Base-by-base conservation (phyloP, 2,797 vertebrate genomes). In the Parambassis ranga region DNA sequence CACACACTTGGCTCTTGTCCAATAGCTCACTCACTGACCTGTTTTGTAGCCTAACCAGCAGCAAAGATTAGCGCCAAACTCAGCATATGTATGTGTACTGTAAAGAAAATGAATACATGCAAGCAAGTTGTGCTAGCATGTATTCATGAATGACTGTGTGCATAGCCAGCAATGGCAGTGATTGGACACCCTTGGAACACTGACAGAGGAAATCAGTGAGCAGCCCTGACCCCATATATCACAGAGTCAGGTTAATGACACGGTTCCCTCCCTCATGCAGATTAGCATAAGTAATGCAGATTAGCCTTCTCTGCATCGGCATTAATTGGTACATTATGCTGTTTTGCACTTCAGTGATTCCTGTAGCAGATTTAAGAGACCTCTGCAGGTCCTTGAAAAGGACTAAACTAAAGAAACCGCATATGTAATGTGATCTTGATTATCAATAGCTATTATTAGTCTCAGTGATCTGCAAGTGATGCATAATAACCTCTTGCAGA, bases 251-350 rank as follows among this genome's bases (percentile, higher is more conserved):
- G 42, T 77, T 82, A 86, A 85, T 66, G 77, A 71, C 71, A 76
- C 14, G 27, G 42, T 66, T 70, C 53, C 43, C 46, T 74, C 33
- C 43, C 64, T 50, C 16, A 1, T 68, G 63, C 33, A 72, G 51
- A 76, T 78, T 71, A 65, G 61, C 76, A 83, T 81, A 73, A 82
- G 82, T 81, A 79, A 77, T 83, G 70, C 66, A 80, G 52, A 77
- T 78, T 57, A 74, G 62, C 16, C 49, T 42, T 31, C 48, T 63
- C 65, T 57, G 71, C 62, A 44, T 71, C 63, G 70, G 72, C 68
- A 81, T 63, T 81, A 69, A 79, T 66, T 61, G 71, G 47, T 19
- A 52, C 58, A 55, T 65, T 53, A 50, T 79, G 62, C 53, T 59
- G 57, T 44, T 48, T 16, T 67, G 68, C 60, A 79, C 64, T 79